A percentile compares a stretch with the other conserved stretches of the same genome.
Conservation (phyloP, 2,113 vertebrate species). For the Ceuthmochares aereus region DNA sequence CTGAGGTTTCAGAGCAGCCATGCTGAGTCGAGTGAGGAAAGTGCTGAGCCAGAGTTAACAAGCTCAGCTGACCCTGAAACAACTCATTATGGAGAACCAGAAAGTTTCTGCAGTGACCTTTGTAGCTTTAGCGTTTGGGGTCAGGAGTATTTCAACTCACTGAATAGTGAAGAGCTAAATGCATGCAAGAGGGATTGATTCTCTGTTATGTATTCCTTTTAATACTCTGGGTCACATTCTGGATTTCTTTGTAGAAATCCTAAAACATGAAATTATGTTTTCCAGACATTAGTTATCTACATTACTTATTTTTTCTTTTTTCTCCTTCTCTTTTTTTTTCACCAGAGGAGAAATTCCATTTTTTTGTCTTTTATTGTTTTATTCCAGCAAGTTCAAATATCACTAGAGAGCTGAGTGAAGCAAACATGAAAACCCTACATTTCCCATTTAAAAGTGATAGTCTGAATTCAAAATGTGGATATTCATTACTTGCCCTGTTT, state of each 20-base stretch:
- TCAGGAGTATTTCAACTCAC: background rate
- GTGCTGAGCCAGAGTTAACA: slow-evolving; percentile 34
- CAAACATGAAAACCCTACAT: background rate
- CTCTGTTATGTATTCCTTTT: background rate
- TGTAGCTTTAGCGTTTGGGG: background rate
- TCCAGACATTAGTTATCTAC: background rate
- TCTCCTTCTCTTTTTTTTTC: background rate
- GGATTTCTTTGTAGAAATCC: background rate
- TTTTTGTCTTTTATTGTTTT: background rate
- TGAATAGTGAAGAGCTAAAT: slow-evolving; percentile 19
- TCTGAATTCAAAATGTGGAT: background rate
- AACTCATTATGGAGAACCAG: slow-evolving; percentile 2
- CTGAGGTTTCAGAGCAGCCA: background rate
- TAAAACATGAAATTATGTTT: background rate
- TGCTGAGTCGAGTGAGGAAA: background rate
- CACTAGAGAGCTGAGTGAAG: background rate
- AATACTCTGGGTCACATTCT: background rate
- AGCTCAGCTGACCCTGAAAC: slow-evolving; percentile 24
- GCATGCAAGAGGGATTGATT: background rate
- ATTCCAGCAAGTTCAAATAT: background rate
- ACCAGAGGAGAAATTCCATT: background rate
- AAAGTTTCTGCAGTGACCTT: slow-evolving; percentile 27
- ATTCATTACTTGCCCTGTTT: background rate
- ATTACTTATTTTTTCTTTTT: background rate
- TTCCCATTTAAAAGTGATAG: background rate